These are phyloP conservation scores for Capitulum mitella DNA, from an alignment of 2,888 invertebrate species.

Conservation along the genomic window DNA sequence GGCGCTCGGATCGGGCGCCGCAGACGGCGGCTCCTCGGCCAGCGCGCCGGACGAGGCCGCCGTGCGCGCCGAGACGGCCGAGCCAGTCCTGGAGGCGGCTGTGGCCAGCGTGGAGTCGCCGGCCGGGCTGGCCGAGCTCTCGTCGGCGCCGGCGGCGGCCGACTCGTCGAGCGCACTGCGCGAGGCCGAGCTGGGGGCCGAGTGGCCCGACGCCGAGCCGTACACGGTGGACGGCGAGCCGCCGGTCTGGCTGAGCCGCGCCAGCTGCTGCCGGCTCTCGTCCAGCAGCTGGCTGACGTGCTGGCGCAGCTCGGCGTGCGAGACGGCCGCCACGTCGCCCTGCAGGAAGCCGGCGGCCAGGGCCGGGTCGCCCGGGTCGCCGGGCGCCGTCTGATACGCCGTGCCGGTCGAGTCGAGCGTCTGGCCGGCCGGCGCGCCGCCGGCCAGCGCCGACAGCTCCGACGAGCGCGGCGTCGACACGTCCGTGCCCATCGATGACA, in stretches of 20 bases:
- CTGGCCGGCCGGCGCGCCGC: background rate
- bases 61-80: no score
- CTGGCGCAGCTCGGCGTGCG: background rate
- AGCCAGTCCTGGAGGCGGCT: background rate
- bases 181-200: background rate
- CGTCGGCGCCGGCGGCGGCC: no score
- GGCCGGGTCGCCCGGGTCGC: background rate
- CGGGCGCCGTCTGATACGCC: background rate
- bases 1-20: background rate
- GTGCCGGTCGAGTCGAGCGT: slow-evolving; percentile 8
- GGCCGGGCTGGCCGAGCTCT: background rate
- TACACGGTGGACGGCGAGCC: slow-evolving; percentile 4
- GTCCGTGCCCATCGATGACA: slow-evolving; percentile 1
- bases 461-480: slow-evolving; percentile 13
- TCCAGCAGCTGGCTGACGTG: slow-evolving; percentile 14
- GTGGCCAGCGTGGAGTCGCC: background rate
- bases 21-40: background rate
- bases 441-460: background rate
- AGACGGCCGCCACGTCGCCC: background rate
- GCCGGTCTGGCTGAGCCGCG: background rate
- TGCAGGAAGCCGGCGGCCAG: background rate
- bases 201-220: background rate
- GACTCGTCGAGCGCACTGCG: background rate
- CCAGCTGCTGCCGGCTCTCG: background rate
- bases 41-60: background rate